phyloP scores from a whole-genome alignment of 2,797 vertebrate genomes.

The Bradypodion pumilum region DNA sequence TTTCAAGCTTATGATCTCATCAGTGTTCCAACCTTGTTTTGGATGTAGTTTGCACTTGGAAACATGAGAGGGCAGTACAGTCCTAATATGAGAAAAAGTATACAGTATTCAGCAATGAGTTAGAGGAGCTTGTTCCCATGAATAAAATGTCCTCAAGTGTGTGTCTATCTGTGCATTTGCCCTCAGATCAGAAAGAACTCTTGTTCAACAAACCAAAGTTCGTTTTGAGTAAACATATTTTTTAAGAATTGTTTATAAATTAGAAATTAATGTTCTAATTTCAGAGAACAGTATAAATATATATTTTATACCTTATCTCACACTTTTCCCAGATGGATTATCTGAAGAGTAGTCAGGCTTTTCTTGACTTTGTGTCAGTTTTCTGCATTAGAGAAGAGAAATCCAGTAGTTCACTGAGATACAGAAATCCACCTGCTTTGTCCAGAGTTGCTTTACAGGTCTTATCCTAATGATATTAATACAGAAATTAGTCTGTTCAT shows the following conservation, averaged over 20 bases:
- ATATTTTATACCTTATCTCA: too few species aligned
- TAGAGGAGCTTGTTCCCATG: not conserved
- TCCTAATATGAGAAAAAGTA: slow-evolving; percentile 43
- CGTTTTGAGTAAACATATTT: not conserved
- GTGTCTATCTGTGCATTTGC: not conserved
- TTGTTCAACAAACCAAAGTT: not conserved
- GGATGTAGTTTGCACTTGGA: rapidly evolving
- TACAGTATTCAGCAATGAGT: not conserved
- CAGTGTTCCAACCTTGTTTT: not conserved
- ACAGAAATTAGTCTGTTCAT: not conserved
- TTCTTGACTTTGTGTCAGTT: not conserved
- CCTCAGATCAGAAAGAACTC: not conserved
- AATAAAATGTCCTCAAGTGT: not conserved
- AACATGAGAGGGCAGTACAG: slow-evolving; percentile 74
- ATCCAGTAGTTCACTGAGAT: not conserved
- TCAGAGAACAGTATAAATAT: too few species aligned
- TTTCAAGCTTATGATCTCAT: rapidly evolving
- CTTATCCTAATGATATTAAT: not conserved
- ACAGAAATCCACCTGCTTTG: not conserved
- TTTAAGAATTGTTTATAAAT: not conserved
- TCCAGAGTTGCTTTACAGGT: not conserved
- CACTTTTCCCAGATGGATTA: too few species aligned
- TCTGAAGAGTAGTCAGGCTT: not conserved
- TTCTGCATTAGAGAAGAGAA: not conserved
- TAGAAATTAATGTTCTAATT: too few species aligned